Evolutionary conservation across 2,797 vertebrate genomes (phyloP), one percentile per base, ranked within the genome.

Genomic region (Semotilus atromaculatus): DNA sequence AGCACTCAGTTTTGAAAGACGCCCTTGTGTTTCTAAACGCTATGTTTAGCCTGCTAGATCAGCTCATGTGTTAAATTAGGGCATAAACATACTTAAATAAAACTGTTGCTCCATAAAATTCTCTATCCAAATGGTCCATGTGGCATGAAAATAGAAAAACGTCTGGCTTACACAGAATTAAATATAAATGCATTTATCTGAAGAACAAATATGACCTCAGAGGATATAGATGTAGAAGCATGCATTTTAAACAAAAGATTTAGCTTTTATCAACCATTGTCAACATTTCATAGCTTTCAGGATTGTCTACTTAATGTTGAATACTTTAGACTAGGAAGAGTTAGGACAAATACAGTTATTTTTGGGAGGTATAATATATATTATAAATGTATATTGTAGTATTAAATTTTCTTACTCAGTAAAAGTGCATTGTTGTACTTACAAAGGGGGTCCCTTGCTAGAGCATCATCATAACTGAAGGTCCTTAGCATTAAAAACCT

Each of bases 51-150:
- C 51, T 1, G 26, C 13, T 45, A 45, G 43, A 23, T 40, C 16
- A 48, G 67, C 70, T 58, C 45, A 31, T 88, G 77, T 86, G 76
- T 38, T 82, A 13, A 68, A 62, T 74, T 43, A 36, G 11, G 79
- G 81, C 8, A 13, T 83, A 26, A 4, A 34, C 43, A 21, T 16
- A 60, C n/a, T 11, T 16, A 26, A 51, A 51, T 18, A 45, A 45
- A 45, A 26, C 14, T 43, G 16, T 73, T 31, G 26, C 26, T 31
- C 68, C n/a, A 45, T 8, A 26, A 72, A n/a, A 26, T 48, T 48
- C 70, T 31, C 10, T 23, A 7, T 58, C 21, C 34, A 40, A 40
- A 40, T 40, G 34, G 53, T n/a, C 53, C 34, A 23, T 23, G 66
- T 23, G 34, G 31, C 18, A 23, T 38, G 2, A 21, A 23, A 21